Evolutionary conservation across 2,797 vertebrate genomes (phyloP).

Genomic region (Hybognathus amarus): DNA sequence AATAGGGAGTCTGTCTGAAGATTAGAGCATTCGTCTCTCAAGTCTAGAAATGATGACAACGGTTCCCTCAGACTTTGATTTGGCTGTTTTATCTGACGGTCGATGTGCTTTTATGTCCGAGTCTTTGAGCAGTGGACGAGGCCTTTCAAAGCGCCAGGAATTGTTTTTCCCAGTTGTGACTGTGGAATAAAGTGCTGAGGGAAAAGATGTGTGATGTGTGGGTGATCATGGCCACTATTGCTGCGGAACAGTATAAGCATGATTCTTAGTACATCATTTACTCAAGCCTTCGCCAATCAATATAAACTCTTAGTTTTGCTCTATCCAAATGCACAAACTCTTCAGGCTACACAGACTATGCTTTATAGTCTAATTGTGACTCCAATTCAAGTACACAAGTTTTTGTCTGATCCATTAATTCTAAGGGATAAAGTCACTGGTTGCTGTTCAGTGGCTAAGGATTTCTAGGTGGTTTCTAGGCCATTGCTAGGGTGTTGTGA

Average conservation of each 20-base stretch:
- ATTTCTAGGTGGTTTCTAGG: background rate
- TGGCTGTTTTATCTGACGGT: constrained; percentile 17
- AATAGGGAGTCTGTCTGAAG: constrained; percentile 43
- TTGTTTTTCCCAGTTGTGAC: constrained; percentile 11
- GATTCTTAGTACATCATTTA: background rate
- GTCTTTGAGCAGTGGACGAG: background rate
- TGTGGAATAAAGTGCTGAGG: constrained; percentile 12
- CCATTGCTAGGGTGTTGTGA: background rate
- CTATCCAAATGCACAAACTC: background rate
- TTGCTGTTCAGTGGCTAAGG: too few relatives aligned
- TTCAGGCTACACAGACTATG: background rate
- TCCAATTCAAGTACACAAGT: background rate
- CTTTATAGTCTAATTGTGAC: background rate
- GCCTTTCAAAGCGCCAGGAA: constrained; percentile 3
- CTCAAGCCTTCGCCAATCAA: constrained; percentile 9
- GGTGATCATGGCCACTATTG: constrained; percentile 1
- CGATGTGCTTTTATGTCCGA: constrained; percentile 33
- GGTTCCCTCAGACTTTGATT: constrained; percentile 32
- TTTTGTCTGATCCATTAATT: background rate
- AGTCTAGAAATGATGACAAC: constrained; percentile 44
- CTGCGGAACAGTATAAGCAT: constrained; percentile 11
- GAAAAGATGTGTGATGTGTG: constrained; percentile 20
- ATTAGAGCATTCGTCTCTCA: constrained; percentile 22
- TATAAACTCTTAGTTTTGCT: constrained; percentile 3
- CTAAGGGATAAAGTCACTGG: background rate